Base-by-base conservation (phyloP, 2,888 invertebrate species). In the Eupithecia subumbrata region DNA sequence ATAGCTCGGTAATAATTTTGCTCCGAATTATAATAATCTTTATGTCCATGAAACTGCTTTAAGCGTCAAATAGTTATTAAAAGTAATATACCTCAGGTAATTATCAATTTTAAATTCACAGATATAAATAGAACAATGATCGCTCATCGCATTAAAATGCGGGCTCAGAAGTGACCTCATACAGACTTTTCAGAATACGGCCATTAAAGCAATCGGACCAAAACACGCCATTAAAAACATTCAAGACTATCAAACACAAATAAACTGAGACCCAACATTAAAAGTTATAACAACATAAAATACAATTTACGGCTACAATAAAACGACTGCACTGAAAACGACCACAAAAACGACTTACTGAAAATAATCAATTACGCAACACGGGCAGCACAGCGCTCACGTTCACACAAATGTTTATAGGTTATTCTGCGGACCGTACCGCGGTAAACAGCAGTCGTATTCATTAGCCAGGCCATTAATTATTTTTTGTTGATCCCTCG, bases 381-480 rank as follows among this genome's bases (percentile, higher is more conserved):
- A 67, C 72, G 74, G 66, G 64, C 34, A 34, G 30, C 30, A 30
- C 30, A 30, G 34, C 64, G 69, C 63, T 72, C 75, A 64, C 75
- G 78, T 81, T 78, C 78, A 78, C 77, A 72, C 74, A 76, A 71
- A 76, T 71, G 72, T 80, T 78, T 76, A 75, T 76, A 22, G 73
- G 43, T 64, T 73, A 76, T 79, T 80, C 72, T 83, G 80, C 81
- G 30, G 68, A 82, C 86, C 84, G 80, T 82, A 74, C 76, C 81
- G 82, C 84, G 82, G 85, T 86, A 86, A 88, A 87, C 87, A 86
- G 81, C 83, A 85, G 83, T 86, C 85, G 89, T 90, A 91, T 92
- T 93, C 92, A 93, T 93, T 93, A 93, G 90, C 85, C 83, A 85
- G 83, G 76, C 88, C 92, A 93, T 93, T 92, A 92, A 93, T 93